Evolutionary conservation across 2,113 vertebrate genomes (phyloP).

Genomic region (Rhea americana): DNA sequence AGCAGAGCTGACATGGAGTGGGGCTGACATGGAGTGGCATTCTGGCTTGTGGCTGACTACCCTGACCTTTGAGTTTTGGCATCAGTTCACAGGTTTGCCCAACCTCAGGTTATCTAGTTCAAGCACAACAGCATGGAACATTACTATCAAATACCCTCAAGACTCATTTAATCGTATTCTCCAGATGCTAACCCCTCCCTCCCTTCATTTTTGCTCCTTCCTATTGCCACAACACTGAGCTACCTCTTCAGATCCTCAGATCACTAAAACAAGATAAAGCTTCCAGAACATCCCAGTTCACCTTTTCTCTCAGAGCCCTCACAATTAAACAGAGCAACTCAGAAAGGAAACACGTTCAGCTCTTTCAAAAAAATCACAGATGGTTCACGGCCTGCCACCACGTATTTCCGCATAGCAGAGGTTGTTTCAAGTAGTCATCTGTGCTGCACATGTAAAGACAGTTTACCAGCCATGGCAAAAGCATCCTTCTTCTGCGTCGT

Average conservation of each 20-base stretch:
- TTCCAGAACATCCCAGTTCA: background rate
- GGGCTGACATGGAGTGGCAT: background rate
- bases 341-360: background rate
- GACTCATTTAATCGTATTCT: background rate
- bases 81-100: background rate
- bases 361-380: background rate
- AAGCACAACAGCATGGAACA: background rate
- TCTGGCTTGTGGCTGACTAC: background rate
- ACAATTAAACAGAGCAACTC: background rate
- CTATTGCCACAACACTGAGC: background rate
- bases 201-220: background rate
- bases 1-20: fast-evolving
- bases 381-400: background rate
- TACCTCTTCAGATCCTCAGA: background rate
- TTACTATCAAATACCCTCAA: background rate
- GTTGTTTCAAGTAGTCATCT: background rate
- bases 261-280: background rate
- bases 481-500: background rate
- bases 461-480: background rate
- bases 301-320: background rate
- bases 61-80: background rate
- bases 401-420: background rate
- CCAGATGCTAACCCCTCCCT: background rate
- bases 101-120: background rate
- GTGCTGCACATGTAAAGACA: background rate